These are phyloP conservation scores for Tangara arthus DNA, from an alignment of 2,797 vertebrate species.

Conservation along the genomic window DNA sequence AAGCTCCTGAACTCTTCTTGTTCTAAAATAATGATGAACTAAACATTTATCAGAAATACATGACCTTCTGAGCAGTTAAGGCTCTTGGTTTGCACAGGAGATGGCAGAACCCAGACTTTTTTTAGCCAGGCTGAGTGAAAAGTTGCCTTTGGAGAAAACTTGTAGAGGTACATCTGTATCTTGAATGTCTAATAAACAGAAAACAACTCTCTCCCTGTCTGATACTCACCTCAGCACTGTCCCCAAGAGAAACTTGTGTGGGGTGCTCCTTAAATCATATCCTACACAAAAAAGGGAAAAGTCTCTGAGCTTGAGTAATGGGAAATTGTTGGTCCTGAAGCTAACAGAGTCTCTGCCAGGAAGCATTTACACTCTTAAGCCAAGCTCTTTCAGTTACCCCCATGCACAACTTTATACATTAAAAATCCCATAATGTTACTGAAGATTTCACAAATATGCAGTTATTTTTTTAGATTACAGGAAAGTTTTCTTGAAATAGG, in stretches of 20 bases:
- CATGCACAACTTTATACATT: not conserved
- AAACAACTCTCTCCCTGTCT: not conserved
- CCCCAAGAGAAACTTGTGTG: not conserved
- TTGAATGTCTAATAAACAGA: not conserved
- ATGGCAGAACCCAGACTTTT: not conserved
- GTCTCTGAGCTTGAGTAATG: not conserved
- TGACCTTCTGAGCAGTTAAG: not conserved
- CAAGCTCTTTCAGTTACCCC: not conserved
- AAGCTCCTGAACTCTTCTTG: not conserved
- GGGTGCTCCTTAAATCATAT: accelerated
- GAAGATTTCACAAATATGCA: not conserved
- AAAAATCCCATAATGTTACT: not conserved
- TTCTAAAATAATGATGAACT: not conserved
- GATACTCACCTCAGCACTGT: not conserved
- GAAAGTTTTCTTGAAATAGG: not conserved
- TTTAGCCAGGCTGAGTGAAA: not conserved
- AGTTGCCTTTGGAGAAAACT: not conserved
- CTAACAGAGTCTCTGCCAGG: not conserved
- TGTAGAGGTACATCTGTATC: not conserved
- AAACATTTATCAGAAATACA: not conserved
- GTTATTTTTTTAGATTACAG: not conserved
- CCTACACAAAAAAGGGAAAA: not conserved
- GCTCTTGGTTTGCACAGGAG: not conserved
- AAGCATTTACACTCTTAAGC: not conserved
- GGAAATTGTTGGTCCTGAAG: not conserved